Conservation (phyloP, 2,797 vertebrate genomes). For the Halcyon chelicuti region DNA sequence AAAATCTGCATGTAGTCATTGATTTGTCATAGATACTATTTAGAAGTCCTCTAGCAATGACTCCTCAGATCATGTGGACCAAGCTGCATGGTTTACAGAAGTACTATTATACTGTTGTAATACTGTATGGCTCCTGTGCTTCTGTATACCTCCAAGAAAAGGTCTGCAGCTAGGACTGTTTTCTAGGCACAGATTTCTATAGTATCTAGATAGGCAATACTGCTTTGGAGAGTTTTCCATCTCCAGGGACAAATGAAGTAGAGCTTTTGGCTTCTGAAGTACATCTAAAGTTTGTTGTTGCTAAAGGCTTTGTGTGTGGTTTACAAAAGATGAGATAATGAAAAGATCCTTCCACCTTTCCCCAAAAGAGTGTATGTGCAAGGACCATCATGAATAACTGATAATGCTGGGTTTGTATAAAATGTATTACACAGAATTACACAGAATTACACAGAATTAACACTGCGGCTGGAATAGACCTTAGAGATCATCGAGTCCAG, state of each 20-base stretch:
- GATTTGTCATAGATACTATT: not conserved
- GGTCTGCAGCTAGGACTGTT: not conserved
- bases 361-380: not conserved
- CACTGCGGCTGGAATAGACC: too few relatives aligned
- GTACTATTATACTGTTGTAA: not conserved
- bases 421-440: too few relatives aligned
- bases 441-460: too few relatives aligned
- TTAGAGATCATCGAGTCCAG: too few relatives aligned
- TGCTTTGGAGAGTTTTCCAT: not conserved
- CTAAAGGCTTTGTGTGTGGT: not conserved
- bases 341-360: not conserved
- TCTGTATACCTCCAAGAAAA: not conserved
- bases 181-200: not conserved
- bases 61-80: not conserved
- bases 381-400: not conserved
- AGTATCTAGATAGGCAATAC: not conserved
- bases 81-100: not conserved
- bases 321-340: not conserved
- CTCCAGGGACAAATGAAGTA: not conserved
- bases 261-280: not conserved
- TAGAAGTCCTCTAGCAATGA: not conserved
- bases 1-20: not conserved
- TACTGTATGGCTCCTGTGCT: not conserved
- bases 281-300: not conserved
- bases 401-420: not conserved